Base-by-base conservation (phyloP, 1,140 invertebrate genomes). In the Heliothis virescens region DNA sequence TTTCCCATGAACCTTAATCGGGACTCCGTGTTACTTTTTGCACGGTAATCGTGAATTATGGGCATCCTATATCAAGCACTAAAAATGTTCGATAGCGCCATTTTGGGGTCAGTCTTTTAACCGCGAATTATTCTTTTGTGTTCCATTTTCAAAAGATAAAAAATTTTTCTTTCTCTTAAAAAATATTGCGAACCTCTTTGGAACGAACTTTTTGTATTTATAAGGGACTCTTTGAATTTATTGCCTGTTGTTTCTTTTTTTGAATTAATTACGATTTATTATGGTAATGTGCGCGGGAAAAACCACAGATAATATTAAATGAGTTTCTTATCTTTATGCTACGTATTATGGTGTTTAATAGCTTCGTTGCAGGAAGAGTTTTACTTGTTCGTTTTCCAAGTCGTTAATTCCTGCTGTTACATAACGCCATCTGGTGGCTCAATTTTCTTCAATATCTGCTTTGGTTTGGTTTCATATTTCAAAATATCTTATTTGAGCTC, bases 41-140 rank as follows among this genome's bases (percentile, higher is more conserved):
- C 12, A 11, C 29, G 5, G 48, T 63, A 65, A 65, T 65, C 74
- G 53, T 76, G 74, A 76, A 48, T 76, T 76, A 76, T 76, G 18
- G 63, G 18, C 48, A 65, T 18, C 74, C 60, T 76, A 62, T 62
- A 75, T 75, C 73, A 52, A 59, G 15, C 73, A 63, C 62, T 75
- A 50, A 75, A 47, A 62, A 75, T 34, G 57, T 41, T 63, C 47
- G 57, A 62, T 75, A 41, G 41, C 12, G 15, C 57, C 18, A 63
- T 62, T 26, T 60, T 75, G 73, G 3, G 48, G 62, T 65, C 26
- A 29, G 48, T 21, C n/a, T 13, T 9, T 29, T 34, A 50, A 15
- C 41, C 57, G 59, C n/a, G 59, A 62, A 62, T n/a, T 11, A 41
- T 41, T 41, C 34, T 41, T 41, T 41, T 41, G 9, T 41, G 34